Evolutionary conservation across 2,888 invertebrate genomes (phyloP).

Genomic region (Drosophila cognata): DNA sequence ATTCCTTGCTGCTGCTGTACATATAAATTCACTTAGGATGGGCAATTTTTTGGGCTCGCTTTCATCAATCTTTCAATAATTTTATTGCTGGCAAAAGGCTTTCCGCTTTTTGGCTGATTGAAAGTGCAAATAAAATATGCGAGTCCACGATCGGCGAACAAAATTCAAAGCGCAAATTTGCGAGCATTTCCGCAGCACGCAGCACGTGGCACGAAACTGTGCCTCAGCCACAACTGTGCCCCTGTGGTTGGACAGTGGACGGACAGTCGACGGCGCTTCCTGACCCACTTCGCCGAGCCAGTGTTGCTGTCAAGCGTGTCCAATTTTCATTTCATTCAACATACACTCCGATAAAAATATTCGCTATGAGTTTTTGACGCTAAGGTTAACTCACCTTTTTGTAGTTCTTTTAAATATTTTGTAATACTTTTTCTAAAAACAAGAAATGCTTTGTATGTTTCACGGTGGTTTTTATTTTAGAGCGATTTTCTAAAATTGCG

Average conservation of each 20-base stretch:
- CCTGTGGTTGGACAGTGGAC: not conserved
- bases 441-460: not conserved
- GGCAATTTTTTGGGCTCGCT: slow-evolving; percentile 39
- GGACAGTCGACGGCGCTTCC: not conserved
- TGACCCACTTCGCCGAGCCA: slow-evolving; percentile 18
- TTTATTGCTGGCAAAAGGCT: slow-evolving; percentile 55
- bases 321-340: slow-evolving; percentile 65
- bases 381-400: not conserved
- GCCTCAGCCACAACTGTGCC: not conserved
- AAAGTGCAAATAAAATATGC: slow-evolving; percentile 76
- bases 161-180: slow-evolving; percentile 76
- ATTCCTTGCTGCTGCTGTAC: slow-evolving; percentile 15
- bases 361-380: not conserved
- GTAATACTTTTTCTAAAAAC: not conserved
- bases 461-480: not conserved
- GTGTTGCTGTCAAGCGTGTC: slow-evolving; percentile 47
- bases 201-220: slow-evolving; percentile 33
- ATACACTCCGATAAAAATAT: not conserved
- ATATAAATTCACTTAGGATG: slow-evolving; percentile 41
- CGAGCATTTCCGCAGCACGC: slow-evolving; percentile 72
- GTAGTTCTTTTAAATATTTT: too few relatives aligned
- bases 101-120: slow-evolving; percentile 70
- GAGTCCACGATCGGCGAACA: slow-evolving; percentile 65
- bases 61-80: slow-evolving; percentile 72
- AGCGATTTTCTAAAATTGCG: not conserved